Conservation (phyloP, 2,888 invertebrate species). For the Drosophila pullipes region DNA sequence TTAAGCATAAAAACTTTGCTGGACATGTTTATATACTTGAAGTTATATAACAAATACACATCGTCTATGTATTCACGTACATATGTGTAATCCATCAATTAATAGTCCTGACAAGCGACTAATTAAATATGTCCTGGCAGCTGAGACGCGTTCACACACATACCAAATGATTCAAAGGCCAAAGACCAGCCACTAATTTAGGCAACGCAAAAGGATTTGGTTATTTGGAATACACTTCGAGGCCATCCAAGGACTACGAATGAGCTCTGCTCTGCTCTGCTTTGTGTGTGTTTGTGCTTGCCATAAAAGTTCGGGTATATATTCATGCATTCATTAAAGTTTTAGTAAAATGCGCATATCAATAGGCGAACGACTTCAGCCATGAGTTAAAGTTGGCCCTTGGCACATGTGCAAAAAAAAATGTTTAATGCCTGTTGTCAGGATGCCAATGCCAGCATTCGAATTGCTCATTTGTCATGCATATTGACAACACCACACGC, state of each 20-base stretch:
- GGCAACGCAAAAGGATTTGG: constrained; percentile 29
- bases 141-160: constrained; percentile 22
- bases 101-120: constrained; percentile 71
- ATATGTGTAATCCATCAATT: constrained; percentile 70
- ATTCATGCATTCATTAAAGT: constrained; percentile 53
- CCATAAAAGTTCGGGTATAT: constrained; percentile 9
- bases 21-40: constrained; percentile 12
- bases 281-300: neutral
- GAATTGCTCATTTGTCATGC: constrained; percentile 43
- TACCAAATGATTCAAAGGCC: constrained; percentile 28
- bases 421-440: constrained; percentile 32
- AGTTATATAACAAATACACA: constrained; percentile 13
- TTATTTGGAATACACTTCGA: neutral
- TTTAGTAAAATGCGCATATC: constrained; percentile 29
- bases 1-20: constrained; percentile 42
- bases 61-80: constrained; percentile 5
- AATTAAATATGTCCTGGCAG: constrained; percentile 69
- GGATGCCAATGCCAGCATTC: constrained; percentile 32
- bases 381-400: constrained; percentile 21
- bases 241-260: constrained; percentile 4
- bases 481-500: constrained; percentile 34
- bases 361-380: constrained; percentile 29
- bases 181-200: constrained; percentile 23
- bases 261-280: constrained; percentile 1
- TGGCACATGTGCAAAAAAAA: constrained; percentile 6